A percentile compares a stretch with the other conserved stretches of the same genome.
phyloP scores from a whole-genome alignment of 2,113 vertebrate genomes.

The Cairina moschata region DNA sequence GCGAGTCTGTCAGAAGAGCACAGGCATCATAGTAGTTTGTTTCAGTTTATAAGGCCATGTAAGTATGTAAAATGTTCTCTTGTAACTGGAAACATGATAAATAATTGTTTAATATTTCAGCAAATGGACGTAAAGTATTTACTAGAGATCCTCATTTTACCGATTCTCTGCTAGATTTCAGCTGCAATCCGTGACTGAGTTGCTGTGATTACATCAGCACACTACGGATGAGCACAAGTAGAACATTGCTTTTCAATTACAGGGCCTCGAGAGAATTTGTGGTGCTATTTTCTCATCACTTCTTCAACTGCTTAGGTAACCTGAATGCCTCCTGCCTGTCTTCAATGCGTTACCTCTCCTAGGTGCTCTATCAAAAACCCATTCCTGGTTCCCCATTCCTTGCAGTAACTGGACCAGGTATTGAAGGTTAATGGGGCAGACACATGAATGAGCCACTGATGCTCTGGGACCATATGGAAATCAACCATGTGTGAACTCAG shows the following conservation, averaged over 20 bases:
- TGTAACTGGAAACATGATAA: background rate
- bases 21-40: background rate
- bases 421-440: background rate
- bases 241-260: background rate
- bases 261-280: background rate
- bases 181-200: background rate
- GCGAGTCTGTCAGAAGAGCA: background rate
- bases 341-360: background rate
- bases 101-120: background rate
- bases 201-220: background rate
- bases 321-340: background rate
- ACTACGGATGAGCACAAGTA: background rate
- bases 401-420: background rate
- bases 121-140: background rate
- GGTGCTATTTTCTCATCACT: background rate
- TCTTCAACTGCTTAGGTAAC: background rate
- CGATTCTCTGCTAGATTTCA: background rate
- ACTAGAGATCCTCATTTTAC: background rate
- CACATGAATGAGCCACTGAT: background rate
- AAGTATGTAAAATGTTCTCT: background rate
- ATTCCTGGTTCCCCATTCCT: background rate
- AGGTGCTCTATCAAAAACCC: background rate
- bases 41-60: background rate
- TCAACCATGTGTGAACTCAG: accelerated
- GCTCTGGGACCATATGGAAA: background rate